Percentiles rank a stretch among this genome's conserved stretches.
Evolutionary conservation across 2,888 invertebrate genomes (phyloP).

Genomic region (Acleris sparsana): DNA sequence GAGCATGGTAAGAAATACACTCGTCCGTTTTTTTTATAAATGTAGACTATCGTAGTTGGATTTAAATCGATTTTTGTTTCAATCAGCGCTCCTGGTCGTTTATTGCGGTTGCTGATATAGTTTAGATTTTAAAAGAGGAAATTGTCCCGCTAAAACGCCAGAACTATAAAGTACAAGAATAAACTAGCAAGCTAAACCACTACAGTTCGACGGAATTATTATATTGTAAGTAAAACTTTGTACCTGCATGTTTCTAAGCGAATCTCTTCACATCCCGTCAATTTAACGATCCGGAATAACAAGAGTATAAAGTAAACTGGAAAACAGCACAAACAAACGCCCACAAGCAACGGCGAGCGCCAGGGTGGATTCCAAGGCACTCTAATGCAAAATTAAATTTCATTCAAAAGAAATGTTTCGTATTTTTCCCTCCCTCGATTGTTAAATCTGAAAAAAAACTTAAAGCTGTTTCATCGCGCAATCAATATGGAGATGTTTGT

Average conservation of each 20-base stretch:
- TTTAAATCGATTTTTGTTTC: too few relatives aligned
- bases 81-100: too few relatives aligned
- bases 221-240: too few relatives aligned
- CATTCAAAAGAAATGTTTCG: conserved; percentile 33
- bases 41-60: too few relatives aligned
- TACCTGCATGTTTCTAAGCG: not conserved
- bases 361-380: conserved; percentile 34
- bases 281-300: conserved; percentile 36
- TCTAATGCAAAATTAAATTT: conserved; percentile 40
- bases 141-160: too few relatives aligned
- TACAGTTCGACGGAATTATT: too few relatives aligned
- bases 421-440: conserved; percentile 20
- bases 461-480: conserved; percentile 17
- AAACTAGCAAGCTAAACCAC: too few relatives aligned
- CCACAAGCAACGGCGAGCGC: conserved; percentile 27
- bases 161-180: too few relatives aligned
- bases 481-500: conserved; percentile 24
- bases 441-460: conserved; percentile 28
- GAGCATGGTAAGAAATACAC: too few relatives aligned
- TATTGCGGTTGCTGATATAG: too few relatives aligned
- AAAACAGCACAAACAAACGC: conserved; percentile 30
- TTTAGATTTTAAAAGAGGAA: too few relatives aligned
- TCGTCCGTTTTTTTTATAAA: too few relatives aligned
- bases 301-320: conserved; percentile 3
- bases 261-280: not conserved